Base-by-base conservation (phyloP, 1,140 invertebrate species). In the Monomorium pharaonis region DNA sequence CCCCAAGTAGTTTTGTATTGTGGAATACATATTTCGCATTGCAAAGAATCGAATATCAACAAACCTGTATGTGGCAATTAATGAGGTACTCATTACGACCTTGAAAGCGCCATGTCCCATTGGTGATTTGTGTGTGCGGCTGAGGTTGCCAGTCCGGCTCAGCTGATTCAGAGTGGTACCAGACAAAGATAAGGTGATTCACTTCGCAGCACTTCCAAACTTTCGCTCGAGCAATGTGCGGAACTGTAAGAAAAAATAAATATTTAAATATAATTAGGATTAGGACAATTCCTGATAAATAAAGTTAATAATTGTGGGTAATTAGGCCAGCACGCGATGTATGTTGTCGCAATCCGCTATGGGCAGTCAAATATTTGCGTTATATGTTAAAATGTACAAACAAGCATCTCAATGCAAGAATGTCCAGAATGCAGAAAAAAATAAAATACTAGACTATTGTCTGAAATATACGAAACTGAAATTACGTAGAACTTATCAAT, bases 61-160 rank as follows among this genome's bases (percentile, higher is more conserved):
- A 89, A 92, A 97, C 97, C 95, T 97, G 97, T 88, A 97, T 96
- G 89, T 98, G 97, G 88, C 96, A 96, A 83, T 96, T 97, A 58
- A 98, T 95, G 42, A 96, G 94, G 92, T 98, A 98, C 88, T 98
- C 97, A 86, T 97, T 97, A 1, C 97, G 95, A 0, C 98, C 98
- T 33, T 97, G 95, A 91, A 96, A 98, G 2, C 93, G 93, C 96
- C 97, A 98, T 6, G 93, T 88, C 1, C 96, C 96, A 10, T 92
- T 92, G 3, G 94, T 88, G 9, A 97, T 95, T 85, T 97, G 94
- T 2, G 94, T 88, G 0, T 97, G 92, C 0, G 95, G 91, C 1
- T 96, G 95, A 0, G 97, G 94, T n/a, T 93, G 90, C 98, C 98
- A 99, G 24, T 94, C 85, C 0, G 98, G 98, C 0, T 96, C 95